These are phyloP conservation scores for Andinoacara biseriatus DNA, from an alignment of 2,113 vertebrate genomes.

Conservation along the genomic window DNA sequence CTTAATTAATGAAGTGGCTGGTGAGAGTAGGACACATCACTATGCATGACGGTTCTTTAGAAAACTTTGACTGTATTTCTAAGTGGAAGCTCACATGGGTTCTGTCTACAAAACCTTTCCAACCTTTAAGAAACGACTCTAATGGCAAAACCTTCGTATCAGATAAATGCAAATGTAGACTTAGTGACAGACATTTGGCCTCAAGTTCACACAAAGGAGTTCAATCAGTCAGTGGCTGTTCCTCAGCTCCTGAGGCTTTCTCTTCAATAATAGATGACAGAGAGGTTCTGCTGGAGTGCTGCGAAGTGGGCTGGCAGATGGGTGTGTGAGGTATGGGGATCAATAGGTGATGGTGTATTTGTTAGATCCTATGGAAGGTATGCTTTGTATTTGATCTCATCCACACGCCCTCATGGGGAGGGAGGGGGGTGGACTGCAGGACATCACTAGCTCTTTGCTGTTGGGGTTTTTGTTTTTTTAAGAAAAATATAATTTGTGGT, in stretches of 20 bases:
- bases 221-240: slow-evolving; percentile 35
- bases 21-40: neutral
- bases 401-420: neutral
- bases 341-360: slow-evolving; percentile 29
- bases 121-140: neutral
- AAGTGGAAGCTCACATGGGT: neutral
- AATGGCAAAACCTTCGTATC: slow-evolving; percentile 29
- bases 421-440: neutral
- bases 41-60: neutral
- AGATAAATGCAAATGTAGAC: slow-evolving; percentile 39
- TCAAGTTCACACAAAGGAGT: slow-evolving; percentile 14
- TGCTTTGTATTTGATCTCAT: slow-evolving; percentile 15
- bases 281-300: slow-evolving; percentile 16
- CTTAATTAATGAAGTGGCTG: neutral
- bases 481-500: neutral
- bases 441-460: neutral
- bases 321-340: slow-evolving; percentile 27
- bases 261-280: slow-evolving; percentile 60
- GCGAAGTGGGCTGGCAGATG: slow-evolving; percentile 1
- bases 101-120: neutral
- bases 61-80: neutral
- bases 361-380: slow-evolving; percentile 32
- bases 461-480: neutral
- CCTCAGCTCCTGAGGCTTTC: slow-evolving; percentile 18
- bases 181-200: slow-evolving; percentile 22